Base-by-base conservation (phyloP, 2,113 vertebrate species). In the Nettapus auritus region DNA sequence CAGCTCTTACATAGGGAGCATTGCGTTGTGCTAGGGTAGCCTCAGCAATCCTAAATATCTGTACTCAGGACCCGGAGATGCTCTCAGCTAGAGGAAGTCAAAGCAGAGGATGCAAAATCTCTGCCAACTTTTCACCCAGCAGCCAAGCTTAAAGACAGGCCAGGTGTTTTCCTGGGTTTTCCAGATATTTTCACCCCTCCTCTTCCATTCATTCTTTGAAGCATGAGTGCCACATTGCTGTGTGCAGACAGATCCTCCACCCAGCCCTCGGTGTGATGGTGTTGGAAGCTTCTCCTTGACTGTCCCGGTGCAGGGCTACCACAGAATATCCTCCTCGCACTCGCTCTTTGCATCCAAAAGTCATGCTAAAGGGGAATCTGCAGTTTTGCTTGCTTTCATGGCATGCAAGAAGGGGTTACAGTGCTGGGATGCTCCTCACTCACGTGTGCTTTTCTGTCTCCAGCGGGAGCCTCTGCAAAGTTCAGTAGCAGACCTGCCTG, bases 391-490 rank as follows among this genome's bases (percentile, higher is more conserved):
- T 7, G 42, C 18, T 10, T 2, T 11, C 52, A 3, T 50, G 56
- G 14, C 33, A 6, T 0, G 20, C 68, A 71, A 0, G 86, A 95
- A 94, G 86, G 96, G 93, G 94, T 97, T 95, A 93, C 93, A 46
- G 88, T 62, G 57, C 70, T 8, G 2, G 75, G 83, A 11, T 50
- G 73, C 66, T 89, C 57, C 25, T 53, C 57, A 69, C 88, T 4
- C 19, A 17, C 62, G 8, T 10, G 11, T 0, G 4, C 26, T 0
- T 34, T 13, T 8, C 11, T 4, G 3, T 79, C 46, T 77, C 88
- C 26, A 0, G 50, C 2, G 95, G 90, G 83, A 90, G 20, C 1
- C 77, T 97, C 82, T 52, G 96, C 82, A 97, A 97, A 97, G 96
- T 96, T 97, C 95, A 97, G 90, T 0, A n/a, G 33, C 67, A 95